Conservation (phyloP, 1,140 invertebrate genomes). For the Musca domestica region DNA sequence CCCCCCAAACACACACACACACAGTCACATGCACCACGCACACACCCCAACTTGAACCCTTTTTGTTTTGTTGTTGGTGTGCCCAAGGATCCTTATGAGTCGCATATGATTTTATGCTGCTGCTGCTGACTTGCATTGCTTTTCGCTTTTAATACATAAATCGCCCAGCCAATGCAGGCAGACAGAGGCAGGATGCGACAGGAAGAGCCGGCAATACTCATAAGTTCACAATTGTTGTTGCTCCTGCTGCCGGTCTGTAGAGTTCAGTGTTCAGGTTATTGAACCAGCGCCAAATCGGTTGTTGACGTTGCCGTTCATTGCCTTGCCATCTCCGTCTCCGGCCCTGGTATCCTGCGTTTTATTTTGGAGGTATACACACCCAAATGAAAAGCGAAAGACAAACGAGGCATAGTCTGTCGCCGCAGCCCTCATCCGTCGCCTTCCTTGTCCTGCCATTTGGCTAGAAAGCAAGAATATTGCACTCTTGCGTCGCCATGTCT, state of each 20-base stretch:
- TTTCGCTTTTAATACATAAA: constrained; percentile 54
- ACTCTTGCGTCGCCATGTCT: constrained; percentile 10
- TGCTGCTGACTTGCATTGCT: constrained; percentile 31
- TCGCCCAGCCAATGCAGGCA: constrained; percentile 16
- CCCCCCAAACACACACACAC: not conserved
- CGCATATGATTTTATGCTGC: constrained; percentile 2
- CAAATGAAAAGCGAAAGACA: constrained; percentile 53
- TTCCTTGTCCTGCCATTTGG: constrained; percentile 2
- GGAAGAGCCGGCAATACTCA: too few species aligned
- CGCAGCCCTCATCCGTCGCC: constrained; percentile 23
- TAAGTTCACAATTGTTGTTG: too few species aligned
- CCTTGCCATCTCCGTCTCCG: constrained; percentile 29
- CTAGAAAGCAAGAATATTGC: constrained; percentile 9
- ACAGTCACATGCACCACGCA: not conserved
- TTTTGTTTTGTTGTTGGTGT: not conserved
- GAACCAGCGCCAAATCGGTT: not conserved
- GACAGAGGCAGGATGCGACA: not conserved
- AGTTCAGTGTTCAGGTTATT: not conserved
- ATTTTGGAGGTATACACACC: constrained; percentile 45
- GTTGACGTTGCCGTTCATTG: constrained; percentile 37
- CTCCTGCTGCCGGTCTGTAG: too few species aligned
- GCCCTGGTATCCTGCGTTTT: not conserved
- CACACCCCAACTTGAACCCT: not conserved
- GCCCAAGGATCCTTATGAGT: too few species aligned
- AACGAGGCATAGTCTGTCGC: constrained; percentile 46